Percentiles rank a stretch among this genome's conserved stretches.
Evolutionary conservation across 2,797 vertebrate species (phyloP).

Genomic region (Stomatorhinus walkeri): DNA sequence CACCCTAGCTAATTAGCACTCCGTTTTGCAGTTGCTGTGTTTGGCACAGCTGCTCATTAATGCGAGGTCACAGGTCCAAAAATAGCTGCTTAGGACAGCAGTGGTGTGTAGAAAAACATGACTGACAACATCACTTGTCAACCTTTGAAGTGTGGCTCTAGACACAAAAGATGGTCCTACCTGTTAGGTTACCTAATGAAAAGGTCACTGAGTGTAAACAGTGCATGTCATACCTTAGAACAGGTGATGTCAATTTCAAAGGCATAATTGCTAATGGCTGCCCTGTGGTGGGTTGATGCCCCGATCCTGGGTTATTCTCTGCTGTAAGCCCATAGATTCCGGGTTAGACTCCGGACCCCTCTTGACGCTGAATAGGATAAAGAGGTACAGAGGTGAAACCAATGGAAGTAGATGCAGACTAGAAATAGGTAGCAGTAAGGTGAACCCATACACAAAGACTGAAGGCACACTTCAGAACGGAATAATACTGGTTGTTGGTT

Average conservation of each 20-base stretch:
- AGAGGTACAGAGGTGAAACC: neutral
- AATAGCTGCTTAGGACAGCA: neutral
- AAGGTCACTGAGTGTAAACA: neutral
- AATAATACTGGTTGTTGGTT: neutral
- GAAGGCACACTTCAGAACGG: neutral
- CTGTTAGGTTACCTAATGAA: neutral
- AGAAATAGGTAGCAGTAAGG: neutral
- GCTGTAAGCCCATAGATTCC: neutral
- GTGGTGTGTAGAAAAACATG: neutral
- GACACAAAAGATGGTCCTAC: neutral
- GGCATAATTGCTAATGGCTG: neutral
- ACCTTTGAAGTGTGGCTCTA: neutral
- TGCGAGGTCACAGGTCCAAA: neutral
- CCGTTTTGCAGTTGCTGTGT: neutral
- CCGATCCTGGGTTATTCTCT: neutral
- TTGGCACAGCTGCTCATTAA: neutral
- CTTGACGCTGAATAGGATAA: neutral
- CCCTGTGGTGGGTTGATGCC: neutral
- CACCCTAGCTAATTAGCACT: neutral
- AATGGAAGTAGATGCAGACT: neutral
- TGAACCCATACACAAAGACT: neutral
- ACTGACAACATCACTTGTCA: neutral
- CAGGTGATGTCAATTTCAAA: neutral
- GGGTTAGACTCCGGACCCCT: neutral
- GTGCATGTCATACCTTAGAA: neutral